Evolutionary conservation across 92 coral and sea anemone species (phyloP).

Genomic region (Epizoanthus illoricatus): DNA sequence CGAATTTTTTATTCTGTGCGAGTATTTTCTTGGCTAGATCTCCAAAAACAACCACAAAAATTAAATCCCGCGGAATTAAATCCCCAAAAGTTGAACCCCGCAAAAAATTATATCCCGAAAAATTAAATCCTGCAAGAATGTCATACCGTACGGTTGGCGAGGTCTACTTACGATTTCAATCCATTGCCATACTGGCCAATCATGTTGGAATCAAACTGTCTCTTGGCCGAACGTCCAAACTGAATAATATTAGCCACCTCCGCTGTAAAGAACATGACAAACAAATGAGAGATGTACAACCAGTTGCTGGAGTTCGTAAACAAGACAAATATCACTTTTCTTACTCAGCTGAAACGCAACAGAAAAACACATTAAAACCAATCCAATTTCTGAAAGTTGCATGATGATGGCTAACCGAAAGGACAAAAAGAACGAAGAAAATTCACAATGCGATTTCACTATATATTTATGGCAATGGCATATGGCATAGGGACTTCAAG

Average conservation of each 20-base stretch:
- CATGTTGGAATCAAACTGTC: conserved; percentile 89
- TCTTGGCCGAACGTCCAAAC: conserved; percentile 94
- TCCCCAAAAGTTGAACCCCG: not conserved
- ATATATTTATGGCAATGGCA: no score
- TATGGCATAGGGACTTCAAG: no score
- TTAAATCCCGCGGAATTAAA: not conserved
- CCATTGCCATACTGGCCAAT: conserved; percentile 98
- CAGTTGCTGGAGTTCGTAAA: no score
- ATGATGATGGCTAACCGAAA: not conserved
- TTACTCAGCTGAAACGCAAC: no score
- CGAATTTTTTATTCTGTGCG: not conserved
- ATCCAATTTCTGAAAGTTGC: not conserved
- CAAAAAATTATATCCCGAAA: no score
- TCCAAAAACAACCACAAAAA: not conserved
- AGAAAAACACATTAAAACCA: not conserved
- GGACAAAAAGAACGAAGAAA: no score
- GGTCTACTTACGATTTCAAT: conserved; percentile 84
- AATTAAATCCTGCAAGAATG: not conserved
- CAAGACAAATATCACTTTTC: not conserved
- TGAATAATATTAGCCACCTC: conserved; percentile 90
- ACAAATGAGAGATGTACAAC: not conserved
- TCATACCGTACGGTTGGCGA: not conserved
- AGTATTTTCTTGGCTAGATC: no score
- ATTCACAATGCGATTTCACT: no score
- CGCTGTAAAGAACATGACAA: conserved; percentile 47